Evolutionary conservation across 2,888 invertebrate species (phyloP).

Genomic region (Drosophila siamana): DNA sequence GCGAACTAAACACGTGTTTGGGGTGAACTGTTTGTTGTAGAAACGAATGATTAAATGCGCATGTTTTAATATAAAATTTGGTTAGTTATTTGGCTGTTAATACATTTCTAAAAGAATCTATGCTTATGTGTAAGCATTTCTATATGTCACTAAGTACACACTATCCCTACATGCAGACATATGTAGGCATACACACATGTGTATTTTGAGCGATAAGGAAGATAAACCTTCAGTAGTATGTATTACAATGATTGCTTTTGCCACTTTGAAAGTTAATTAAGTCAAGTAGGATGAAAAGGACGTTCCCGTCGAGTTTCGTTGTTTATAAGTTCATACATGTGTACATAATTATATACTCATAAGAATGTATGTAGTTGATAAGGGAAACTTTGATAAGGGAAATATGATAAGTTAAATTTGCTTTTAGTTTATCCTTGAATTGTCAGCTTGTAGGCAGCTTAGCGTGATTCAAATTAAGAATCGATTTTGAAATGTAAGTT

Average conservation of each 20-base stretch:
- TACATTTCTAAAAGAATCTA: neutral
- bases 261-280: conserved; percentile 56
- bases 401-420: conserved; percentile 18
- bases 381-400: neutral
- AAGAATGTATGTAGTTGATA: conserved; percentile 1
- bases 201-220: conserved; percentile 31
- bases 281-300: conserved; percentile 18
- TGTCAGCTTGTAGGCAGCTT: neutral
- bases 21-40: neutral
- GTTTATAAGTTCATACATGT: neutral
- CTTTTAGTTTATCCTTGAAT: neutral
- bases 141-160: neutral
- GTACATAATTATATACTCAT: neutral
- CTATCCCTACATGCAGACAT: no score
- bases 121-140: neutral
- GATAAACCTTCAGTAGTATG: conserved; percentile 6
- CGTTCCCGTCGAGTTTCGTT: neutral
- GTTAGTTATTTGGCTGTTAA: neutral
- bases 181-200: neutral
- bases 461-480: neutral
- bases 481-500: neutral
- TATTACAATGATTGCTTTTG: conserved; percentile 24
- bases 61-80: no score
- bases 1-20: neutral
- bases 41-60: no score